These are phyloP conservation scores for Brenthis hecate DNA, from an alignment of 2,888 invertebrate species.

Conservation along the genomic window DNA sequence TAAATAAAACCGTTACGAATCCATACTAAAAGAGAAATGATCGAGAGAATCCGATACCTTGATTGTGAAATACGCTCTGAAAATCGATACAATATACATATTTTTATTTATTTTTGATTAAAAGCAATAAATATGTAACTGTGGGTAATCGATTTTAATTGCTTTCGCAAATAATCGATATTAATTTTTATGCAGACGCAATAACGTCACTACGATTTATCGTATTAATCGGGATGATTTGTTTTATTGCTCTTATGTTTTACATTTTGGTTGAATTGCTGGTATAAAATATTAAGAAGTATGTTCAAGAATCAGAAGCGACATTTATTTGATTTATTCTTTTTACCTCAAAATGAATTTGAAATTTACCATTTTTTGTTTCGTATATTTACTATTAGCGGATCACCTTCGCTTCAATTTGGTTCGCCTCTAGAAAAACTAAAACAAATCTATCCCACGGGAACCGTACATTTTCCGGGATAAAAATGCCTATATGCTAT, in stretches of 20 bases:
- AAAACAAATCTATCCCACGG: no score
- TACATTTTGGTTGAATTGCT: conserved; percentile 20
- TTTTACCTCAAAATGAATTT: not conserved
- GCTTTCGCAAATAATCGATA: conserved; percentile 40
- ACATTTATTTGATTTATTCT: not conserved
- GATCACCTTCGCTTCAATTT: no score
- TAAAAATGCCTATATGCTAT: no score
- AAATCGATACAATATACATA: conserved; percentile 2
- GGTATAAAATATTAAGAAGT: not conserved
- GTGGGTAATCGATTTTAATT: conserved; percentile 41
- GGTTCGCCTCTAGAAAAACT: no score
- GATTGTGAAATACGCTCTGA: conserved; percentile 51
- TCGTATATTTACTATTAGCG: no score
- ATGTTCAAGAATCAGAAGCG: not conserved
- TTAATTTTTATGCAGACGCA: conserved; percentile 37
- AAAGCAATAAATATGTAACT: conserved; percentile 47
- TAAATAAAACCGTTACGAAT: conserved; percentile 52
- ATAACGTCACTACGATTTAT: conserved; percentile 34
- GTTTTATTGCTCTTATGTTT: conserved; percentile 31
- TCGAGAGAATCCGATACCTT: conserved; percentile 47
- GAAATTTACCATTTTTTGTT: no score
- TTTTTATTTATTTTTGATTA: conserved; percentile 43
- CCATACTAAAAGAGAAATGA: conserved; percentile 41
- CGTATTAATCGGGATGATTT: conserved; percentile 32
- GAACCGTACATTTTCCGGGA: no score